A percentile compares a stretch with the other conserved stretches of the same genome.
Conservation (phyloP, 35 echinoderm and acorn worm genomes). For the Heliocidaris tuberculata region DNA sequence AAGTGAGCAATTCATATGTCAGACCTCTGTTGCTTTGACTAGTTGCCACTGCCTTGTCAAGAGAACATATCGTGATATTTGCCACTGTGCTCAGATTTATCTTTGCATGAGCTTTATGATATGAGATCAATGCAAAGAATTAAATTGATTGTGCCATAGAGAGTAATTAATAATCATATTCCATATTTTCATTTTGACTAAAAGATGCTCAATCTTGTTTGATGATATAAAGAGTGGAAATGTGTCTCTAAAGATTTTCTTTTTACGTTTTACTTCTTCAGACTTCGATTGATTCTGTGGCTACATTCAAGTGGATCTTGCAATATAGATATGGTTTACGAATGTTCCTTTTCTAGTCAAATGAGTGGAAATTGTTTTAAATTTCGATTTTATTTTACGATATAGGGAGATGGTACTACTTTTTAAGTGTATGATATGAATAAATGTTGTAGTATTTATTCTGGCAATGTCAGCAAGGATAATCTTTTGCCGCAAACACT, state of each 20-base stretch:
- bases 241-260: background rate
- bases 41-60: background rate
- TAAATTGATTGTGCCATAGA: background rate
- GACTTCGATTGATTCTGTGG: background rate
- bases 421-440: background rate
- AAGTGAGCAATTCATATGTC: background rate
- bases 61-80: background rate
- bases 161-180: background rate
- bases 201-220: background rate
- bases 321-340: background rate
- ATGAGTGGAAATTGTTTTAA: background rate
- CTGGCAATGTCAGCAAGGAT: background rate
- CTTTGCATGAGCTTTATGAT: background rate
- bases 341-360: background rate
- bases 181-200: background rate
- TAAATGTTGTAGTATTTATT: background rate
- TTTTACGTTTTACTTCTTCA: background rate
- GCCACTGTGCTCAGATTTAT: background rate
- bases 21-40: background rate
- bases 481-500: background rate
- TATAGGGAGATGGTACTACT: background rate
- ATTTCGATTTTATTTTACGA: background rate
- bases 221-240: background rate
- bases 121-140: background rate
- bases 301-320: background rate